Evolutionary conservation across 2,797 vertebrate species (phyloP), one percentile per base, ranked within the genome.

Genomic region (Orestias chungarensis): DNA sequence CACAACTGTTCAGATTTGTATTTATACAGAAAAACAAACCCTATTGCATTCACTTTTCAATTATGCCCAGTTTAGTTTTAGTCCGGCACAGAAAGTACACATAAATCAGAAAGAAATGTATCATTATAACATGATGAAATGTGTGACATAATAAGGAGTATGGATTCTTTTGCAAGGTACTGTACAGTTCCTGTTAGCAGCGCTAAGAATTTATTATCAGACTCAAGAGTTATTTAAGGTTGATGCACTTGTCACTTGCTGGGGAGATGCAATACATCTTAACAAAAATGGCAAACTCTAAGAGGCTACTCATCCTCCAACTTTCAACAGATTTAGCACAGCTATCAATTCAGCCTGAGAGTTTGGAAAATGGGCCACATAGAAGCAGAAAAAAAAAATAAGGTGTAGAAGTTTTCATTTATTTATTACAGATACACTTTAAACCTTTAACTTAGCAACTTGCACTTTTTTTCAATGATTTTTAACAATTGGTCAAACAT

Each of bases 241-340:
- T 49, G 55, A 57, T 69, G 8, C 54, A 43, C 31, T 33, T 68
- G 73, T 40, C 78, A 59, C n/a, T 57, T 70, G 54, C 31, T 57
- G 25, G 43, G 64, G 12, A 42, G 62, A 65, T 71, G 50, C 64
- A 57, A 64, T 23, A 66, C 64, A 64, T 35, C 23, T 64, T 35
- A 71, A 50, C 40, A 55, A 65, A 82, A 79, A 71, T 42, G 52
- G 44, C 70, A 44, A 27, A 64, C 54, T 73, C 62, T 73, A 57
- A 74, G 42, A 65, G 66, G 74, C 54, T 71, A 66, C 66, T 65
- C 68, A 70, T 59, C 46, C 62, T 66, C 44, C 49, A 70, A 76
- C 23, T 43, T 67, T 57, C 59, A 61, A n/a, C 73, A 57, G 71
- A 82, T 78, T 78, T 80, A 77, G 52, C 61, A 66, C 76, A 67